phyloP scores from a whole-genome alignment of 2,113 vertebrate genomes.

The Lipophrys pholis region DNA sequence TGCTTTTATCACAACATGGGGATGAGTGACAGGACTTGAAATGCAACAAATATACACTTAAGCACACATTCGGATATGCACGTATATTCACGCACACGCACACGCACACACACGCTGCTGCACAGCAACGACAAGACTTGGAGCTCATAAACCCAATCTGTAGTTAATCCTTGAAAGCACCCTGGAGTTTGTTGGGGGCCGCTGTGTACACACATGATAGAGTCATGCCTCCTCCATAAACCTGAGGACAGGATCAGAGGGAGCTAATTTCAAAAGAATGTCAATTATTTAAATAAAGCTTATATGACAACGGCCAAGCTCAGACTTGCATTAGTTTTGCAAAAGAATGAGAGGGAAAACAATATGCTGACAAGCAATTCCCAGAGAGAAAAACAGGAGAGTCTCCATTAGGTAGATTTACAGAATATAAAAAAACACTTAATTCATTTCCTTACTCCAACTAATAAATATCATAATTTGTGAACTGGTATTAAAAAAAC shows the following conservation, averaged over 20 bases:
- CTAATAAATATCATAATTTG: neutral
- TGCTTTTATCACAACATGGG: neutral
- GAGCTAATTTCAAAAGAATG: constrained; percentile 31
- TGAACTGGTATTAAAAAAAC: neutral
- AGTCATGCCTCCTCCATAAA: constrained; percentile 14
- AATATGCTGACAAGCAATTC: constrained; percentile 6
- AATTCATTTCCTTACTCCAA: neutral
- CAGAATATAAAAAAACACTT: neutral
- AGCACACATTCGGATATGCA: constrained; percentile 28
- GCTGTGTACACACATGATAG: constrained; percentile 25
- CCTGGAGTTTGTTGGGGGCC: constrained; percentile 23
- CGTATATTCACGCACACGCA: constrained; percentile 25
- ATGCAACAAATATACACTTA: constrained; percentile 61
- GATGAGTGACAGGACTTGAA: constrained; percentile 58
- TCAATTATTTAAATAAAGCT: constrained; percentile 9
- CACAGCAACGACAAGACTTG: constrained; percentile 30
- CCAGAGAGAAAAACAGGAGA: neutral
- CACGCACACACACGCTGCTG: neutral
- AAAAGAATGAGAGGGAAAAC: neutral
- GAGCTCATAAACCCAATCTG: constrained; percentile 32
- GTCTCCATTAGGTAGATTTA: too few species aligned
- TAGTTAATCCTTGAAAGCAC: constrained; percentile 50
- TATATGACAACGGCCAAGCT: neutral
- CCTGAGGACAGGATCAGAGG: constrained; percentile 21
- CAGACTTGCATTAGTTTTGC: neutral